Evolutionary conservation across 2,113 vertebrate species (phyloP).

Genomic region (Terrapene triunguis): DNA sequence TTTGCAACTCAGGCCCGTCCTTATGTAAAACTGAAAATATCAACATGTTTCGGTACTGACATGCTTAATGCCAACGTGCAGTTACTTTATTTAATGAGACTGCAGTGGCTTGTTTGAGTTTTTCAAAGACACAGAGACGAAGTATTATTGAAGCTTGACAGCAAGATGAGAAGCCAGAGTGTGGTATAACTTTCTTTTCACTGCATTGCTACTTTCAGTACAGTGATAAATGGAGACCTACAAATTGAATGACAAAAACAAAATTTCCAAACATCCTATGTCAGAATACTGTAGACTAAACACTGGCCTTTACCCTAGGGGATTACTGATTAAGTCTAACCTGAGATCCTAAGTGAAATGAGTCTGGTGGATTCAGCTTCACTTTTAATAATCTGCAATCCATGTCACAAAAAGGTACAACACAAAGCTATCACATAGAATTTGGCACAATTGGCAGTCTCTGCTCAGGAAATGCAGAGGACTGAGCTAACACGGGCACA

Average conservation of each 20-base stretch:
- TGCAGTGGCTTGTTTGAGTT: neutral
- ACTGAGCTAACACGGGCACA: neutral
- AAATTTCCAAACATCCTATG: neutral
- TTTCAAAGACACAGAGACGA: neutral
- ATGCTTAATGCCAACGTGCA: fast-evolving
- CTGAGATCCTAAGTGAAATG: neutral
- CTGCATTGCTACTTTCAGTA: conserved; percentile 19
- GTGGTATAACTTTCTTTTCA: conserved; percentile 10
- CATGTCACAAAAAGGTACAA: neutral
- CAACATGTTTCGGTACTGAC: neutral
- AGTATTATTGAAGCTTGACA: neutral
- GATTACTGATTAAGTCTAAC: conserved; percentile 34
- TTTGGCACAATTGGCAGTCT: conserved; percentile 57
- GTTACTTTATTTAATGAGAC: fast-evolving
- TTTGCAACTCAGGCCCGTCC: conserved; percentile 59
- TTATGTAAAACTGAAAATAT: conserved; percentile 26
- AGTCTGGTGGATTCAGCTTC: conserved; percentile 37
- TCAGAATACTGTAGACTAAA: conserved; percentile 9
- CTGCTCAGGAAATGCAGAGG: neutral
- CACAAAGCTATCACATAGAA: neutral
- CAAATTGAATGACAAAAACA: neutral
- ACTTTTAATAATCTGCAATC: neutral
- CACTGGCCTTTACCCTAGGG: neutral
- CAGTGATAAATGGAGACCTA: conserved; percentile 53
- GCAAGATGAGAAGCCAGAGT: conserved; percentile 17